Evolutionary conservation across 2,113 vertebrate genomes (phyloP).

Genomic region (Dasyurus viverrinus): DNA sequence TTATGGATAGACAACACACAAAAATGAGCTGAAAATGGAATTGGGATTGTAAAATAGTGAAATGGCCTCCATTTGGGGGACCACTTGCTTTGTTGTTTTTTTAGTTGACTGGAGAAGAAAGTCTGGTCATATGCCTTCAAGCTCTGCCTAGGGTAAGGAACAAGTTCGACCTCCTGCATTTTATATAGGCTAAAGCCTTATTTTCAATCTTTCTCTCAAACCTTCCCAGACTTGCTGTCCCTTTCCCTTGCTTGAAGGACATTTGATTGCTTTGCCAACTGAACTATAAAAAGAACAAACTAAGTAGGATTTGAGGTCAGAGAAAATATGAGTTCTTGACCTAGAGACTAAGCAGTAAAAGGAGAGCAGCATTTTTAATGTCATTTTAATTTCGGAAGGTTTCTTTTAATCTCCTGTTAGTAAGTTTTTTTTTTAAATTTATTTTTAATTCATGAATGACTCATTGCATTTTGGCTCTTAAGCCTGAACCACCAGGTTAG

Average conservation of each 20-base stretch:
- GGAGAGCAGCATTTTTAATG: not conserved
- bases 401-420: not conserved
- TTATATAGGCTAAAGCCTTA: not conserved
- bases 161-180: not conserved
- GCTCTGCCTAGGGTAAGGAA: not conserved
- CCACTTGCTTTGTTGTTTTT: not conserved
- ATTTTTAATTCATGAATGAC: not conserved
- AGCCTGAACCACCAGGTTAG: not conserved
- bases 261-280: not conserved
- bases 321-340: not conserved
- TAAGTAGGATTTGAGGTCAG: not conserved
- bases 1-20: not conserved
- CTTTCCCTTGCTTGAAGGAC: not conserved
- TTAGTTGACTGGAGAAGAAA: not conserved
- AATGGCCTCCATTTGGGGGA: not conserved
- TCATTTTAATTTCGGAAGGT: not conserved
- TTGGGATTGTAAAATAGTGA: too few species aligned
- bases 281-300: not conserved
- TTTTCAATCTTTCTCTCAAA: not conserved
- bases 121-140: not conserved
- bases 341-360: not conserved
- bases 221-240: not conserved
- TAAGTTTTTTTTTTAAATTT: not conserved
- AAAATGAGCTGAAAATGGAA: not conserved
- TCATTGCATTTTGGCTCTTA: not conserved